Evolutionary conservation across 2,888 invertebrate genomes (phyloP), one percentile per base, ranked within the genome.

Genomic region (Oxystoma pomonae): DNA sequence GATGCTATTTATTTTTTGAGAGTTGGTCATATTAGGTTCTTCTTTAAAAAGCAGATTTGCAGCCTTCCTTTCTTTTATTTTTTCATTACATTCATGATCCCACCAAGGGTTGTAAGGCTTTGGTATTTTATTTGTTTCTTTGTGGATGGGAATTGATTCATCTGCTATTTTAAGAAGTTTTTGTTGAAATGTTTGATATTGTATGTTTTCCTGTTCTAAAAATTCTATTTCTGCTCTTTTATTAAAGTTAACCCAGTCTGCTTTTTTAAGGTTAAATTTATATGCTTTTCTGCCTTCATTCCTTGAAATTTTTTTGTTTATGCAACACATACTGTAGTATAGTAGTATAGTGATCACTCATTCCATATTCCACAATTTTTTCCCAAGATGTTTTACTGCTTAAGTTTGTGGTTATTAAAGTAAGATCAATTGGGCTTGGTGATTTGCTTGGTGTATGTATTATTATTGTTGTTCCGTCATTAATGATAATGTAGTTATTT

Each of bases 21-120:
- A 35, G 12, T 35, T 35, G 3, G 5, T 35, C 35, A 35, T 7
- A 12, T 35, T 35, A 12, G 35, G 35, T 7, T 3, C 12, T 35
- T 35, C 35, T 35, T 35, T 35, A 35, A 35, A 35, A 12, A 7
- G 3, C 5, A 35, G 3, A 7, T 3, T 7, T 3, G 35, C 35
- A 3, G 16, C 16, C 7, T 53, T 16, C 16, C 18, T 53, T 7
- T 53, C 18, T 53, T 53, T 53, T 7, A 53, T 3, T 53, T 18
- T 18, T 7, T 53, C 18, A 7, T 16, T 9, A n/a, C 59, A 63
- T 59, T 55, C 63, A 12, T 9, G 12, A 22, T 63, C 59, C 63
- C 63, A 63, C 1, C 22, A 55, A 3, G 59, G 59, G 12, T 35
- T 35, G 3, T 12, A 3, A 3, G 35, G 35, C 12, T 35, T 35